These are phyloP conservation scores for Meta bourneti DNA, from an alignment of 2,888 invertebrate species.

Conservation along the genomic window DNA sequence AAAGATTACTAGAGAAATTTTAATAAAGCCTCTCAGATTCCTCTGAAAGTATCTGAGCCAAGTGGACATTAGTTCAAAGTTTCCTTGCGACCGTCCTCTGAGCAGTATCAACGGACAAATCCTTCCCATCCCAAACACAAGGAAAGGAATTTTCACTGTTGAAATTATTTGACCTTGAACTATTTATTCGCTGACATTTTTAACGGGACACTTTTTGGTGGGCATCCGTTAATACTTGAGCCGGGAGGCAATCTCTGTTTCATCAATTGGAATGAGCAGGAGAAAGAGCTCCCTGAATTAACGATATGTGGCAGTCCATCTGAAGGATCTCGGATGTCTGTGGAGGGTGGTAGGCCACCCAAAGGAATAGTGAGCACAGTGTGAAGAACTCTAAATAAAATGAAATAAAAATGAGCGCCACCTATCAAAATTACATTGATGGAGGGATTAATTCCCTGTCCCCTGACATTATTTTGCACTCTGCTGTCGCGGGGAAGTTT, in stretches of 20 bases:
- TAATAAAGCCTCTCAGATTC: too few relatives aligned
- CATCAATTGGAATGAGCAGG: slow-evolving; percentile 35
- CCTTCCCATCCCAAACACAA: not conserved
- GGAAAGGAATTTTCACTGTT: not conserved
- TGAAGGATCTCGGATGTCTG: not conserved
- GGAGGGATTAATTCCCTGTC: slow-evolving; percentile 20
- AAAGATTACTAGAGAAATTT: too few relatives aligned
- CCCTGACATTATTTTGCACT: slow-evolving; percentile 9
- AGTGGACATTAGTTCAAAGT: too few relatives aligned
- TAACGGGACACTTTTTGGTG: slow-evolving; percentile 25
- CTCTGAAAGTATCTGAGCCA: too few relatives aligned
- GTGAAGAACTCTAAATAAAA: slow-evolving; percentile 49
- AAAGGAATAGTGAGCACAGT: not conserved
- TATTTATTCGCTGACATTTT: slow-evolving; percentile 10
- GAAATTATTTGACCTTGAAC: not conserved
- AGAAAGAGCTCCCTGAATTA: slow-evolving; percentile 8
- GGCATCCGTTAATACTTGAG: slow-evolving; percentile 28
- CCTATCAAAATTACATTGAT: slow-evolving; percentile 43
- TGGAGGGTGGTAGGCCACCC: not conserved
- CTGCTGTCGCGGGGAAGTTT: not conserved
- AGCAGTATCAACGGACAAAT: too few relatives aligned
- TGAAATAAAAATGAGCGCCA: slow-evolving; percentile 30
- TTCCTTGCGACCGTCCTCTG: too few relatives aligned
- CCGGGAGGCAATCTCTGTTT: slow-evolving; percentile 36
- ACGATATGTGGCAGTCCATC: slow-evolving; percentile 8